A percentile compares a stretch with the other conserved stretches of the same genome.
Conservation (phyloP, 2,888 invertebrate genomes). For the Alsophila aescularia region DNA sequence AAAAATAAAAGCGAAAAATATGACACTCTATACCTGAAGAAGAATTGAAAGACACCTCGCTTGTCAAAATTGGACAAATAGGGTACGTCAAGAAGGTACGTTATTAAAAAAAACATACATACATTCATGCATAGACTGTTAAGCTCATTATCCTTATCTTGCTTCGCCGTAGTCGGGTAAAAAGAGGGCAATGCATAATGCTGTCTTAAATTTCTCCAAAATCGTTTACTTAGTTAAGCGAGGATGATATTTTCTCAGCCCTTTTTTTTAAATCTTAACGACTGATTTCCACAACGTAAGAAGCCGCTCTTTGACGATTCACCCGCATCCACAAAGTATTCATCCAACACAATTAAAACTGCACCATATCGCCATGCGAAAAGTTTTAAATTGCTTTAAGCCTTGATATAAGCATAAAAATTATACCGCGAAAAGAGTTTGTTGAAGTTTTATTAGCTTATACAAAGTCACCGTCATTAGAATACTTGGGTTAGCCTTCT, state of each 20-base stretch:
- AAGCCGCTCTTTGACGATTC: background rate
- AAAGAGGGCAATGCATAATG: too few relatives aligned
- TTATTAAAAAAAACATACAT: too few relatives aligned
- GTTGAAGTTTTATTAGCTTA: constrained; percentile 1
- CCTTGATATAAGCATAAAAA: background rate
- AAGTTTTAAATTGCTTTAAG: background rate
- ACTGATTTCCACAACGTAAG: background rate
- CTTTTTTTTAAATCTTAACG: background rate
- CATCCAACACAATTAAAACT: background rate
- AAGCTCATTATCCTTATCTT: too few relatives aligned
- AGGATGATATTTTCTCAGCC: background rate
- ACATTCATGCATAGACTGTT: too few relatives aligned
- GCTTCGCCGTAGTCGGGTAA: too few relatives aligned
- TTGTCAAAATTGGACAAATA: too few relatives aligned
- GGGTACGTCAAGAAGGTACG: too few relatives aligned
- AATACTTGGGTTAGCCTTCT: background rate
- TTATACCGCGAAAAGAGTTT: background rate
- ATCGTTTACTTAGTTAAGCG: too few relatives aligned
- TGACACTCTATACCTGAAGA: too few relatives aligned
- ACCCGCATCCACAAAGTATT: background rate
- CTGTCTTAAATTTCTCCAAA: too few relatives aligned
- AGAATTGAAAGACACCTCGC: too few relatives aligned
- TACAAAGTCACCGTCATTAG: background rate
- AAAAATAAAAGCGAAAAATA: too few relatives aligned
- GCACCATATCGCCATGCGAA: background rate